These are phyloP conservation scores for Misgurnus anguillicaudatus DNA, from an alignment of 2,113 vertebrate species.

Conservation along the genomic window DNA sequence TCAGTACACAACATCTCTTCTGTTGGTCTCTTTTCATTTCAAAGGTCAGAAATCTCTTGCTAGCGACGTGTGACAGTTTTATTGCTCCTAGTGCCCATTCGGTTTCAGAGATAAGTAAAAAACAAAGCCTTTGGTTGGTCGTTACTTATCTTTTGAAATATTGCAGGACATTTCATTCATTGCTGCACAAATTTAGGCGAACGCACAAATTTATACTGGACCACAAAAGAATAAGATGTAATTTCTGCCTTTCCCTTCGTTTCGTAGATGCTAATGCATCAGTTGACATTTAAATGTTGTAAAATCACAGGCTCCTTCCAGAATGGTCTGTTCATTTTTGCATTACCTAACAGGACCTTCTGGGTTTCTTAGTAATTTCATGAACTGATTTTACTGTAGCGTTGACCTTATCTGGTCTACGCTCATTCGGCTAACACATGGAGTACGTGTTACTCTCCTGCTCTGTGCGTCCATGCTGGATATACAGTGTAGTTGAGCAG, in stretches of 20 bases:
- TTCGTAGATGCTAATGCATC: conserved; percentile 10
- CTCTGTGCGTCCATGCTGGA: conserved; percentile 5
- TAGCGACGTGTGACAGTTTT: not conserved
- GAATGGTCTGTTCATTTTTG: not conserved
- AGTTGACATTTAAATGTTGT: conserved; percentile 6
- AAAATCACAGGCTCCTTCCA: not conserved
- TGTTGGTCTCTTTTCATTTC: conserved; percentile 2
- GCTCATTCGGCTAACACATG: not conserved
- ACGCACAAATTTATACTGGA: not conserved
- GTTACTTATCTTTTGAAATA: conserved; percentile 15
- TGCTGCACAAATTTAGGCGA: too few relatives aligned
- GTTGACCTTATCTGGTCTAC: conserved; percentile 10
- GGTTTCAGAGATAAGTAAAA: conserved; percentile 15
- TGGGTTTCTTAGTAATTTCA: not conserved
- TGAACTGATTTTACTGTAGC: conserved; percentile 14
- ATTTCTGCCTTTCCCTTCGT: not conserved
- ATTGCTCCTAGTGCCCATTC: conserved; percentile 26
- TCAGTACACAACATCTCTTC: conserved; percentile 1
- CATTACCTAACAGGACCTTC: conserved; percentile 22
- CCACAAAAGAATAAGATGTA: not conserved
- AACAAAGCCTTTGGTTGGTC: conserved; percentile 14
- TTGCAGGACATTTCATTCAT: conserved; percentile 4
- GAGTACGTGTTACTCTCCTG: not conserved
- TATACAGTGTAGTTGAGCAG: conserved; percentile 4
- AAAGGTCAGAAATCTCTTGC: conserved; percentile 26